Base-by-base conservation (phyloP, 2,888 invertebrate species). In the Drosophila siamana region DNA sequence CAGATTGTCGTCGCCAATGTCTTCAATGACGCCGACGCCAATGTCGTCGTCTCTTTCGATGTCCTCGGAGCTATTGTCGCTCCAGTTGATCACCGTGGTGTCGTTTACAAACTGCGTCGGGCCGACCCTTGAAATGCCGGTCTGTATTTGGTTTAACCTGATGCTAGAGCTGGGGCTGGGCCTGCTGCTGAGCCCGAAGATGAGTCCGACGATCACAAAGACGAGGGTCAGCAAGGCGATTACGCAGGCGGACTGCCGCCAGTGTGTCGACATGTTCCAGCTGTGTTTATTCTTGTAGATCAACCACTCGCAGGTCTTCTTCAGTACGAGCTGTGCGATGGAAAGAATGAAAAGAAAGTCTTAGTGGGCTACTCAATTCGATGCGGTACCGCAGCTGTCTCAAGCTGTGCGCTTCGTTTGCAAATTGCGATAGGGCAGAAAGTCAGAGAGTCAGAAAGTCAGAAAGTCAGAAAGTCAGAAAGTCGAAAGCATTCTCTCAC, bases 301-400 rank as follows among this genome's bases (percentile, higher is more conserved):
- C 83, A 86, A 89, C 91, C 91, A 90, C 73, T 88, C 87, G 73
- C 78, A 89, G 74, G 81, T 86, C 78, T 91, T 91, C 78, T 88
- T 90, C 41, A 87, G 73, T 60, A 89, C 88, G 61, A 87, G 82
- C 91, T 91, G 78, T 81, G 2, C 9, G 41, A 33, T 11, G 40
- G 38, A 48, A 40, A 22, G 40, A 30, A 51, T 9, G 13, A 16
- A 30, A 48, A 74, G 54, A 76, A 73, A 76, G 72, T 63, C 22
- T 74, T 60, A 69, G 69, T 33, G 2, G 36, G 36, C 36, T 13
- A 6, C 36, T 38, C 36, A 13, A 38, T 15, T 6, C 15, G 13
- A 4, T 33, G 11, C n/a, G 33, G 11, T 33, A 33, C n/a, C 33
- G 4, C 33, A n/a, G 26, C 7, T 26, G 26, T 26, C 28, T 11